Percentiles rank a stretch among this genome's conserved stretches.
Evolutionary conservation across 2,113 vertebrate genomes (phyloP).

Genomic region (Paedocypris sp.): DNA sequence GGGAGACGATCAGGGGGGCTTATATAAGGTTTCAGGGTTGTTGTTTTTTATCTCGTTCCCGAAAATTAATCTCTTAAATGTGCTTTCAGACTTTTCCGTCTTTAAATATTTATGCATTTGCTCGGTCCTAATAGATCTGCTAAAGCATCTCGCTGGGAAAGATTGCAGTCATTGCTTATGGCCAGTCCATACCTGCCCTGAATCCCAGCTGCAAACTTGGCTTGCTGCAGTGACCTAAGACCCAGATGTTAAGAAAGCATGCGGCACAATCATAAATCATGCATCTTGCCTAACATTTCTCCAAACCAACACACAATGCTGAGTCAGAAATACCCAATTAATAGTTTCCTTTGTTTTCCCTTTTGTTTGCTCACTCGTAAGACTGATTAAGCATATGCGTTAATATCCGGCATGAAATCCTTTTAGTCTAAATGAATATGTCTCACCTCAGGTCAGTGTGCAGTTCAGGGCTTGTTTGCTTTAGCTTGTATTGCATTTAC

Average conservation of each 20-base stretch:
- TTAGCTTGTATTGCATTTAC: slow-evolving; percentile 22
- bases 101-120: too few relatives aligned
- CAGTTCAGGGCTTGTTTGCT: slow-evolving; percentile 22
- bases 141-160: too few relatives aligned
- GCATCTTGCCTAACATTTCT: neutral
- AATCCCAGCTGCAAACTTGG: neutral
- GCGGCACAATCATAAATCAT: neutral
- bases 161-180: neutral
- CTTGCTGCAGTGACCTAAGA: neutral
- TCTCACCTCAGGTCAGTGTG: slow-evolving; percentile 25
- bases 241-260: neutral
- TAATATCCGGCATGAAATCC: neutral
- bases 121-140: too few relatives aligned
- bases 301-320: neutral
- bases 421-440: neutral
- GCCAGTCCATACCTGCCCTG: neutral
- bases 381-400: neutral
- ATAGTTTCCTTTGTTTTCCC: neutral
- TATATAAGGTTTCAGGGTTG: too few relatives aligned
- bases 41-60: too few relatives aligned
- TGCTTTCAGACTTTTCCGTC: too few relatives aligned
- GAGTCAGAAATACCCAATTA: neutral
- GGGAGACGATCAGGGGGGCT: too few relatives aligned
- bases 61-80: too few relatives aligned
- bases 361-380: neutral